A percentile compares a stretch with the other conserved stretches of the same genome.
phyloP scores from a whole-genome alignment of 1,140 invertebrate genomes.

The Anastrepha ludens region DNA sequence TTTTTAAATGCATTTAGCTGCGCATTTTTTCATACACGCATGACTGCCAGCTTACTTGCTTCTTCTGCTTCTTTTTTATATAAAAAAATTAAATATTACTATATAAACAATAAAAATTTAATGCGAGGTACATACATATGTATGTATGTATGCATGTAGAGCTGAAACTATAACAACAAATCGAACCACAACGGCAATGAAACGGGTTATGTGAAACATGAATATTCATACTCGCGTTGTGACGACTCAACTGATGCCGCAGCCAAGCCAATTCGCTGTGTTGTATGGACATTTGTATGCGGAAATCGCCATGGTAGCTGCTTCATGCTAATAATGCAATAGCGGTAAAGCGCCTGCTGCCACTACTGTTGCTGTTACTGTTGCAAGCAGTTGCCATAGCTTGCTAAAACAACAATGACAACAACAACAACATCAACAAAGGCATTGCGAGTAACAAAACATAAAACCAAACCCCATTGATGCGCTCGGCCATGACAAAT shows the following conservation, averaged over 20 bases:
- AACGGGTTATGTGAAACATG: constrained; percentile 38
- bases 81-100: neutral
- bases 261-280: neutral
- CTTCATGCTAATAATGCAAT: constrained; percentile 21
- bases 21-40: constrained; percentile 14
- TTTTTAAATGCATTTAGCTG: constrained; percentile 30
- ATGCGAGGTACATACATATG: neutral
- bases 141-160: neutral
- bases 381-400: neutral
- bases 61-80: neutral
- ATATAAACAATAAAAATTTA: neutral
- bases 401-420: neutral
- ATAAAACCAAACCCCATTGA: neutral
- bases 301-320: constrained; percentile 17
- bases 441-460: neutral
- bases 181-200: constrained; percentile 10
- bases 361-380: neutral
- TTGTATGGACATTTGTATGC: constrained; percentile 40
- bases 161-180: neutral
- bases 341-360: constrained; percentile 19
- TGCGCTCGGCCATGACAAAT: constrained; percentile 32
- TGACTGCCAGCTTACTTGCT: neutral
- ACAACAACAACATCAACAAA: neutral
- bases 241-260: neutral
- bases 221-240: neutral